These are phyloP conservation scores for Graphium colonna DNA, from an alignment of 2,888 invertebrate species.

Conservation along the genomic window DNA sequence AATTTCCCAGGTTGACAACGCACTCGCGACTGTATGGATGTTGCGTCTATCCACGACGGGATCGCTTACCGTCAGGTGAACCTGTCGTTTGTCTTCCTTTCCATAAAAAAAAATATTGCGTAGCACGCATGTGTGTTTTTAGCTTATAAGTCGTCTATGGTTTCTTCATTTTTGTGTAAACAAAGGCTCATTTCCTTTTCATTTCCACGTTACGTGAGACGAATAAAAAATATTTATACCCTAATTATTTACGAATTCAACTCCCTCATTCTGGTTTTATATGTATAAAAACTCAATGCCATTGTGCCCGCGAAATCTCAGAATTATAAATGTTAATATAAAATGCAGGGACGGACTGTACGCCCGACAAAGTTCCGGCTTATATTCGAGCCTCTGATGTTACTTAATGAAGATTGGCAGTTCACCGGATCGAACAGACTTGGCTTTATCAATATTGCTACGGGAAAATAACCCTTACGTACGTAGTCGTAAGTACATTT, in stretches of 20 bases:
- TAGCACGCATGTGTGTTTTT: too few species aligned
- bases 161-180: too few species aligned
- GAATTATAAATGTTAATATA: slow-evolving; percentile 38
- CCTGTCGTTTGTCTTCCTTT: too few species aligned
- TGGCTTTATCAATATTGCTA: slow-evolving; percentile 29
- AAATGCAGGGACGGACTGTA: slow-evolving; percentile 55
- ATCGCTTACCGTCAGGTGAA: too few species aligned
- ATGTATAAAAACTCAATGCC: not conserved
- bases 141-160: too few species aligned
- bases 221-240: not conserved
- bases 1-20: too few species aligned
- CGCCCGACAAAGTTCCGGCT: slow-evolving; percentile 56
- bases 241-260: too few species aligned
- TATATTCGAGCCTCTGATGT: slow-evolving; percentile 46
- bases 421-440: slow-evolving; percentile 59
- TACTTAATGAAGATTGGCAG: slow-evolving; percentile 74
- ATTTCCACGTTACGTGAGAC: not conserved
- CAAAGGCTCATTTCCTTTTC: not conserved
- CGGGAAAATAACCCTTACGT: slow-evolving; percentile 25
- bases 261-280: too few species aligned
- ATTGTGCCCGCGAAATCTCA: not conserved
- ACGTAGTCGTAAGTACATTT: slow-evolving; percentile 1
- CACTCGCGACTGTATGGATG: too few species aligned
- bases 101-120: too few species aligned
- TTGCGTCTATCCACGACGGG: too few species aligned